Base-by-base conservation (phyloP, 2,113 vertebrate species). In the Lates calcarifer region DNA sequence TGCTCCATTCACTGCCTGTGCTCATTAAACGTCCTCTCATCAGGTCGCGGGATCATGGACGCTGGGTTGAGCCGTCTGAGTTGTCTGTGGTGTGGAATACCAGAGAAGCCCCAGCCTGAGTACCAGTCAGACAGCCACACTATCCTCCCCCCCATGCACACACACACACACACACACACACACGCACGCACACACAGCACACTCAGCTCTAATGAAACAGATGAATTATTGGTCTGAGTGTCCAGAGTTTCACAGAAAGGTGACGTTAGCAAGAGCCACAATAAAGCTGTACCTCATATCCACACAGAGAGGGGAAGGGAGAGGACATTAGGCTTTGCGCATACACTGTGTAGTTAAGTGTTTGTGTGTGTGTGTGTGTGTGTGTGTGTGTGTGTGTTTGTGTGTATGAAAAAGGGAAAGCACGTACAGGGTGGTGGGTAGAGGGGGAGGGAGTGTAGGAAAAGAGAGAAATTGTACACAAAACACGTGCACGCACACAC, bases 201-300 rank as follows among this genome's bases (percentile, higher is more conserved):
- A 75, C 74, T 86, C 90, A 79, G 66, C 75, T 35, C 58, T 83
- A 91, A 87, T 91, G 83, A 91, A 93, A 87, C 61, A 51, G 81
- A 79, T 92, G 78, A 91, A 82, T 90, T 89, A 91, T 85, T 82
- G 53, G 77, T 74, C 13, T n/a, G 24, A 67, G 60, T 76, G 78
- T 66, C 58, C 73, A 55, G 51, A 71, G 63, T 86, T 87, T 89
- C 64, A 58, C 58, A 78, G 62, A 83, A 62, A 85, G 72, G 72
- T 82, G 74, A 87, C 75, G 61, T 83, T 55, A 74, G 71, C 39
- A 22, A 55, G 64, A 79, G 65, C 56, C 74, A 78, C 75, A 72
- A 29, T 77, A 65, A 87, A 74, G 72, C 64, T 76, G 58, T 45
- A 55, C 41, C 49, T 78, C 43, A 74, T 55, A 67, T 73, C 69